These are phyloP conservation scores for Tethya wilhelma DNA, from an alignment of 37 sponge, comb jelly and placozoan species.

Conservation along the genomic window DNA sequence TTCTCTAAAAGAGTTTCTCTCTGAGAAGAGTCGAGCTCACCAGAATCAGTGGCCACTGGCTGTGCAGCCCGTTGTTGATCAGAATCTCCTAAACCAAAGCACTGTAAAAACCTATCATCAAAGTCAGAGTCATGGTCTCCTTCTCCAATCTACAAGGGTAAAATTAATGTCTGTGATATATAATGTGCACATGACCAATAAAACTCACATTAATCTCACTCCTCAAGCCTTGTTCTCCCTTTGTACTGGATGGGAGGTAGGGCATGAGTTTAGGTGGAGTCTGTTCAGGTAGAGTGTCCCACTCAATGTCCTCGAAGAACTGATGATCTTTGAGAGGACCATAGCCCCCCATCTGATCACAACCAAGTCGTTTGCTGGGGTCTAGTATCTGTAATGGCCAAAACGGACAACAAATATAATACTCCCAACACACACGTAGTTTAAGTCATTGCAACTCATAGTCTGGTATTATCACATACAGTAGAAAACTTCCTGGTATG, in stretches of 20 bases:
- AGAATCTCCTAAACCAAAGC: conserved; percentile 75
- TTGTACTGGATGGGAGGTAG: conserved; percentile 86
- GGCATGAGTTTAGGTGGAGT: conserved; percentile 87
- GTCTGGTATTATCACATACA: no score
- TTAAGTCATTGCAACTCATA: no score
- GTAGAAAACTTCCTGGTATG: no score
- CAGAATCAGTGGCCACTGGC: neutral
- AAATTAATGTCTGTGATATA: neutral
- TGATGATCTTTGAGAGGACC: conserved; percentile 65
- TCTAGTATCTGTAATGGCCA: conserved; percentile 80
- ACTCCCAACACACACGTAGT: no score
- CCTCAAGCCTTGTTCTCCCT: conserved; percentile 68
- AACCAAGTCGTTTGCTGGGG: conserved; percentile 80
- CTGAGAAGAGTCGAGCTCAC: conserved; percentile 42
- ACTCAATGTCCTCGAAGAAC: conserved; percentile 84
- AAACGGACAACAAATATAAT: no score
- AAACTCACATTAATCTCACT: conserved; percentile 81
- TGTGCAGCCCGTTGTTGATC: conserved; percentile 1
- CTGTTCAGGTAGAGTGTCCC: conserved; percentile 77
- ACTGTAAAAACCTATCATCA: conserved; percentile 78
- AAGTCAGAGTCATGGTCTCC: conserved; percentile 66
- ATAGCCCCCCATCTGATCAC: conserved; percentile 89
- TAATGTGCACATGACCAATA: neutral
- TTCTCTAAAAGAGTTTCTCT: conserved; percentile 53
- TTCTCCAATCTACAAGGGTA: conserved; percentile 25